Evolutionary conservation across 2,888 invertebrate species (phyloP), one percentile per base, ranked within the genome.

Genomic region (Cancer borealis): DNA sequence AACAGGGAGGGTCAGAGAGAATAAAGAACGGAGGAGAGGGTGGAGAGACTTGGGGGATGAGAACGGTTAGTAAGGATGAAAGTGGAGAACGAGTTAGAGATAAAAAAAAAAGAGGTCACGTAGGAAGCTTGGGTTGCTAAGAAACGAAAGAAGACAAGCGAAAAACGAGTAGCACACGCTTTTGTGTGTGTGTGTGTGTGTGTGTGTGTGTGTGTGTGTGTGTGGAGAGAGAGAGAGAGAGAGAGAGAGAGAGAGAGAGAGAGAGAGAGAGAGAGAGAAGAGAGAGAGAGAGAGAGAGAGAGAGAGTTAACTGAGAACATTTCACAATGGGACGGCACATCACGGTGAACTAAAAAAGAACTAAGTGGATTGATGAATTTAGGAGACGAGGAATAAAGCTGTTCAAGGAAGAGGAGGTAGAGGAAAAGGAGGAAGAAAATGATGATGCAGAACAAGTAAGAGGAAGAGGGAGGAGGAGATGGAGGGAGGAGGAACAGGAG

Each of bases 201-300:
- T 12, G 54, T 12, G 54, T 12, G 54, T 12, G 54, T 12, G 54
- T 12, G 54, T 12, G 54, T 12, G n/a, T n/a, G 66, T n/a, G 66
- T n/a, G 66, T n/a, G 66, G 54, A 54, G 54, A 54, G 54, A 54
- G 54, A 54, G 54, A 54, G 66, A 66, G 66, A 66, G 66, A 66
- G 66, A 66, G n/a, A n/a, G n/a, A n/a, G n/a, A n/a, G n/a, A 66
- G 66, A 66, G 66, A 66, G 60, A 66, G 60, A 66, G 60, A 66
- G 60, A 66, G 60, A 66, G 60, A 66, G 60, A 21, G 14, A 66
- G 49, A 49, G 49, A 49, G 49, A 49, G 49, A 49, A 49, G 49
- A 49, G 49, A 49, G 49, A 49, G 49, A 49, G 54, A 54, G 54
- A 54, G 54, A 54, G 54, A 54, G 54, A 54, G 54, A 54, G 54